A percentile compares a stretch with the other conserved stretches of the same genome.
phyloP scores from a whole-genome alignment of 2,113 vertebrate species.

The Euleptes europaea region DNA sequence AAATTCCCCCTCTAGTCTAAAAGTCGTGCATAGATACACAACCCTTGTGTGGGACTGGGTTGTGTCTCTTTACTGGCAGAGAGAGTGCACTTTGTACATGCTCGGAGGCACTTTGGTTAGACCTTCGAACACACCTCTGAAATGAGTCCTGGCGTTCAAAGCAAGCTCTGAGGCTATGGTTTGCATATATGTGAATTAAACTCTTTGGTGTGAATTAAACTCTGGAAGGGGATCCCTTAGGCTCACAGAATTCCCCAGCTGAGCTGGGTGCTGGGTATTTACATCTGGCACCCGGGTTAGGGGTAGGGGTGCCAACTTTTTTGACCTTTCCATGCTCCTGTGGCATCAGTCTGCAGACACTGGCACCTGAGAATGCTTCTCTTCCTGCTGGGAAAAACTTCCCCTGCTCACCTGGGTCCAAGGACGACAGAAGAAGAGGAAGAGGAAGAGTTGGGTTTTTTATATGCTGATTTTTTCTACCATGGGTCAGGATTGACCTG shows the following conservation, averaged over 20 bases:
- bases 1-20: not conserved
- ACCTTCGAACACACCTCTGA: not conserved
- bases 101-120: not conserved
- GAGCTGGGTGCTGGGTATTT: no score
- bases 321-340: not conserved
- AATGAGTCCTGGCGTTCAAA: not conserved
- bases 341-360: not conserved
- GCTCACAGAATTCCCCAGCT: no score
- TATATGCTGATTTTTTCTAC: no score
- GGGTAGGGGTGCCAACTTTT: not conserved
- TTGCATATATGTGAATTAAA: no score
- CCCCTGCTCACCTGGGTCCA: not conserved
- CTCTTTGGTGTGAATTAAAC: no score
- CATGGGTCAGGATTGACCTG: no score
- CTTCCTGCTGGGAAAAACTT: no score
- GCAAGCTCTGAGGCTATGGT: not conserved
- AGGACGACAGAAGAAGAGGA: not conserved
- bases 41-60: no score
- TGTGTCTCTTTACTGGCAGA: no score
- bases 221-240: no score
- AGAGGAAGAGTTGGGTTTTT: no score
- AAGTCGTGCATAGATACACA: not conserved
- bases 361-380: not conserved
- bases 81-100: not conserved
- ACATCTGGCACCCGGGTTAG: no score